Evolutionary conservation across 2,113 vertebrate species (phyloP), one percentile per base, ranked within the genome.

Genomic region (Pristiophorus japonicus): DNA sequence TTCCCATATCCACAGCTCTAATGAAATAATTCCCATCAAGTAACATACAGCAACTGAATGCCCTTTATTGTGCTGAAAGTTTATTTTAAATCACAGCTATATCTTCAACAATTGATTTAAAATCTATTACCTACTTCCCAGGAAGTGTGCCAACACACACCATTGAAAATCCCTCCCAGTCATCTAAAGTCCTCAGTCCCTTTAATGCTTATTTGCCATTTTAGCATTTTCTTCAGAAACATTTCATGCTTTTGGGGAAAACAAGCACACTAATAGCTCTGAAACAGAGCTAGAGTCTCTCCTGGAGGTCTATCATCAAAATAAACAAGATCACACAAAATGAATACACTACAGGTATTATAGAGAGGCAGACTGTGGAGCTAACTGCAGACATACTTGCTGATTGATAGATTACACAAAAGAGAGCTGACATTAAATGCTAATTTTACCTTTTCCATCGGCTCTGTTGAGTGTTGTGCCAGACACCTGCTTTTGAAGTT

Each of bases 371-470:
- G 63, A 67, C 38, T 42, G 59, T 94, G n/a, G 62, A 67, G 62
- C n/a, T 27, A 66, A 94, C 63, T 42, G 38, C 92, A 94, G 38
- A 67, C 92, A 27, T 67, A 16, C 42, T 14, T 14, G 11, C 24
- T 70, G 66, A 94, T 51, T 51, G 12, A 24, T 70, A 70, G 42
- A 73, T 47, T 51, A 12, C 24, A 94, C 66, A 94, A 70, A 70
- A 67, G 27, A 73, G 66, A 47, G 66, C 24, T 70, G 38, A 73
- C 93, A 90, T 8, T 22, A 70, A 94, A 94, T 94, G 42, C 45
- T 47, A 94, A 94, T 94, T 45, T 70, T 94, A 94, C 93, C n/a
- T 94, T 94, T 70, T 47, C 51, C 38, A 47, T 47, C 27, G 24
- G 22, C 22, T 70, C 42, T 34, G 4, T 67, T 70, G 24, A 94